Conservation (phyloP, 2,113 vertebrate genomes). For the Manacus vitellinus region DNA sequence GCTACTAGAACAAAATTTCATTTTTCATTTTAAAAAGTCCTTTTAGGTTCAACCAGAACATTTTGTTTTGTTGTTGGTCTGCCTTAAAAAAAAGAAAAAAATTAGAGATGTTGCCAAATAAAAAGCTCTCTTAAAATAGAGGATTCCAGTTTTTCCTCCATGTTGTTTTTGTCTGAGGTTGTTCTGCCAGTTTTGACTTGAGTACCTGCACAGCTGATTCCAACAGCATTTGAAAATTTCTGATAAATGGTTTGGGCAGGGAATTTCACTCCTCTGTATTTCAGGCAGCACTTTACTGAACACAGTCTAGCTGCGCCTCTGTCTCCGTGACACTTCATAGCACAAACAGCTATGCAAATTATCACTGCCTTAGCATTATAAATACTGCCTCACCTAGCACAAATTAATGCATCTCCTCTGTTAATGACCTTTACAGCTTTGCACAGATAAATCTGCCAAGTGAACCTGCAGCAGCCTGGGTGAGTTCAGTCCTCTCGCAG, state of each 20-base stretch:
- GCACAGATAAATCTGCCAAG: background rate
- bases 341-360: slow-evolving; percentile 18
- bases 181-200: background rate
- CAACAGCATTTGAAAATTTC: background rate
- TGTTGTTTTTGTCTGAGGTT: background rate
- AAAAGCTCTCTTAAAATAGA: background rate
- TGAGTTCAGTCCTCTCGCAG: background rate
- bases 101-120: background rate
- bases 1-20: background rate
- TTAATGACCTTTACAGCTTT: slow-evolving; percentile 23
- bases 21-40: background rate
- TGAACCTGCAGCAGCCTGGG: background rate
- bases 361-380: slow-evolving; percentile 1
- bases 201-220: background rate
- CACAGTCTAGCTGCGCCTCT: background rate
- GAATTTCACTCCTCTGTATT: background rate
- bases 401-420: slow-evolving; percentile 14
- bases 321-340: background rate
- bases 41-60: background rate
- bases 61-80: background rate
- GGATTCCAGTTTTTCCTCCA: background rate
- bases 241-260: background rate
- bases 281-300: background rate
- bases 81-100: background rate
- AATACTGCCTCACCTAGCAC: slow-evolving; percentile 12